These are phyloP conservation scores for Syngnathoides biaculeatus DNA, from an alignment of 2,113 vertebrate species.

Conservation along the genomic window DNA sequence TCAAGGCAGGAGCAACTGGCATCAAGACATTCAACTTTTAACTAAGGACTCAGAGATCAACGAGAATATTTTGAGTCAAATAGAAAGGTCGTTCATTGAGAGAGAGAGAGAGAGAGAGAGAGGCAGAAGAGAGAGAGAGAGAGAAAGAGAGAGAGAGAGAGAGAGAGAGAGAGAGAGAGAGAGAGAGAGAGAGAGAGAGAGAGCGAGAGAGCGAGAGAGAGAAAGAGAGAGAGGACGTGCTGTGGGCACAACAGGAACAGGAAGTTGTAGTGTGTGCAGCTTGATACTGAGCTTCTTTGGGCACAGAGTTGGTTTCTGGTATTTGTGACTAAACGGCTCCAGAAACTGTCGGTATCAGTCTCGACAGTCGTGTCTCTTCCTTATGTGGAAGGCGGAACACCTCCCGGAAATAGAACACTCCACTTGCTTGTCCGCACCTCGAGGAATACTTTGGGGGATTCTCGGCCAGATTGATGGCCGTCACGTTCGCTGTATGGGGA, in stretches of 20 bases:
- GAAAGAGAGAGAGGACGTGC: not conserved
- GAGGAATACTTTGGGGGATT: not conserved
- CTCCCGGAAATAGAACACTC: slow-evolving; percentile 14
- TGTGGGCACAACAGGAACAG: not conserved
- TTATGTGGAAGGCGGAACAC: slow-evolving; percentile 47
- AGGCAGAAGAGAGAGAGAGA: not conserved
- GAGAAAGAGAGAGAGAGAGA: no score
- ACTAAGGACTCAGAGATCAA: no score
- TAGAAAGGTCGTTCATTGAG: no score
- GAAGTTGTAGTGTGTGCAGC: not conserved
- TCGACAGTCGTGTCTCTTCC: slow-evolving; percentile 28
- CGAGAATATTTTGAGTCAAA: no score
- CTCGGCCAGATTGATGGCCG: slow-evolving; percentile 42
- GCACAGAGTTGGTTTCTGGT: no score
- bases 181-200: no score
- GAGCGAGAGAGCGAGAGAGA: no score
- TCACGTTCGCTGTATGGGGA: slow-evolving; percentile 31
- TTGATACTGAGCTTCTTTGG: not conserved
- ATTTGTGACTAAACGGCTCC: not conserved
- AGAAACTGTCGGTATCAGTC: slow-evolving; percentile 36
- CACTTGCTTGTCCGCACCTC: not conserved
- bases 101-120: no score
- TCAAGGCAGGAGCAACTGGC: no score
- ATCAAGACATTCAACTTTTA: no score
- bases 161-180: no score